Percentiles rank a stretch among this genome's conserved stretches.
Conservation (phyloP, 2,797 vertebrate species). For the Champsocephalus esox region DNA sequence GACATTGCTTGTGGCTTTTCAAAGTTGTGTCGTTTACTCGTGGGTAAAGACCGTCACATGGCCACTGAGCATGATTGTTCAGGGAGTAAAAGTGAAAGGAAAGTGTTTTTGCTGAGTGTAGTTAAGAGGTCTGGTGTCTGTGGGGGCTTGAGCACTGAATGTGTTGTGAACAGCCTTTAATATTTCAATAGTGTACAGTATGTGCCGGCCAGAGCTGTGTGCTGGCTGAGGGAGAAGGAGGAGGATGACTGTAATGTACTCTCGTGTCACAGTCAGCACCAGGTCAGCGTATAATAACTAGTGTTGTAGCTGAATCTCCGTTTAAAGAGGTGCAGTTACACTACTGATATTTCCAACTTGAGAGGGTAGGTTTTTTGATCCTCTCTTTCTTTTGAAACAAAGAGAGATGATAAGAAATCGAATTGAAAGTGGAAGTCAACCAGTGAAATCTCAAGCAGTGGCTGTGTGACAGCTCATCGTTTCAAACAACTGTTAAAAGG, state of each 20-base stretch:
- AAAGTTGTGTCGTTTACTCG: slow-evolving; percentile 70
- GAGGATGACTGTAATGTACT: not conserved
- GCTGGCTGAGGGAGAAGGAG: not conserved
- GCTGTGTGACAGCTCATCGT: not conserved
- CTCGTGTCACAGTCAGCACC: slow-evolving; percentile 7
- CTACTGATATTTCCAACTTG: not conserved
- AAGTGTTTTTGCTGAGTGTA: slow-evolving; percentile 36
- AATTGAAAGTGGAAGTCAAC: too few relatives aligned
- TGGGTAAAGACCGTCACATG: slow-evolving; percentile 50
- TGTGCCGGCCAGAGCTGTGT: slow-evolving; percentile 21
- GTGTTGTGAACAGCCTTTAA: slow-evolving; percentile 25
- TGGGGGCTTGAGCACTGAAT: slow-evolving; percentile 2
- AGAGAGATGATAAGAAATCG: not conserved
- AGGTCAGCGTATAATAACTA: not conserved
- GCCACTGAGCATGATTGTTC: slow-evolving; percentile 39
- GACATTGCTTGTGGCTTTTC: slow-evolving; percentile 66
- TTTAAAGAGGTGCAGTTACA: not conserved
- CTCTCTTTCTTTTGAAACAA: not conserved
- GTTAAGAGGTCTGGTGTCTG: slow-evolving; percentile 20
- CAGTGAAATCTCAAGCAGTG: not conserved
- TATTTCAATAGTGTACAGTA: slow-evolving; percentile 28
- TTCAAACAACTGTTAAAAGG: not conserved
- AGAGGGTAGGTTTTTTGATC: not conserved
- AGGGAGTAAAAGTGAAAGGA: slow-evolving; percentile 43
- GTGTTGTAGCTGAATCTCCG: too few relatives aligned